Evolutionary conservation across 2,888 invertebrate species (phyloP).

Genomic region (Cheilosia variabilis): DNA sequence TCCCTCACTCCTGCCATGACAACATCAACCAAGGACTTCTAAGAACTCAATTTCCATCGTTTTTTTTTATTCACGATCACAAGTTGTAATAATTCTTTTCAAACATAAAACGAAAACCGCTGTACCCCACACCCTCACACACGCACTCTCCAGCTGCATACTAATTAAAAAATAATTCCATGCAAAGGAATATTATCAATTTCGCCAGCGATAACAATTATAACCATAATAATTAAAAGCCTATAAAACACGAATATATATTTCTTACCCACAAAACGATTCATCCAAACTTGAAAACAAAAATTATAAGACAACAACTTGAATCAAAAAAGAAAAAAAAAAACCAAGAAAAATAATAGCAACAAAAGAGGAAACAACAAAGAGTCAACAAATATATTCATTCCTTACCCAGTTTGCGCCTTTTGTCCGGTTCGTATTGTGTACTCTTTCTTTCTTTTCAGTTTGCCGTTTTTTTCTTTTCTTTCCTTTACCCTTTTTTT

Average conservation of each 20-base stretch:
- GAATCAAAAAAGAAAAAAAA: constrained; percentile 2
- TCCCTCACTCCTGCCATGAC: too few species aligned
- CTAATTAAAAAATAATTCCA: constrained; percentile 42
- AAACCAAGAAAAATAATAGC: not conserved
- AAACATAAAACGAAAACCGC: constrained; percentile 5
- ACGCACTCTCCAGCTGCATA: constrained; percentile 37
- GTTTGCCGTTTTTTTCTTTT: not conserved
- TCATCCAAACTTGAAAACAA: constrained; percentile 22
- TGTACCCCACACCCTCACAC: not conserved
- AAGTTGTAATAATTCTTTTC: constrained; percentile 10
- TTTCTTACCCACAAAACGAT: constrained; percentile 10
- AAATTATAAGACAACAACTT: constrained; percentile 31
- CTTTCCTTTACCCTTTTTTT: constrained; percentile 15
- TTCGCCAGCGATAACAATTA: constrained; percentile 28
- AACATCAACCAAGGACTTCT: too few species aligned
- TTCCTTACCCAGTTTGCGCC: constrained; percentile 55
- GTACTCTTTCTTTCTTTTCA: constrained; percentile 36
- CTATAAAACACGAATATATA: constrained; percentile 19
- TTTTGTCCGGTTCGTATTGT: constrained; percentile 51
- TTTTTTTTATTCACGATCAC: not conserved
- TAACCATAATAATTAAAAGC: constrained; percentile 33
- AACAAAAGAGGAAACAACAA: constrained; percentile 14
- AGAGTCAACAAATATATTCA: constrained; percentile 40
- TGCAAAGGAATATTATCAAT: constrained; percentile 11
- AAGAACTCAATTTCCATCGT: not conserved